Conservation (phyloP, 2,888 invertebrate genomes). For the Tupiocoris notatus region DNA sequence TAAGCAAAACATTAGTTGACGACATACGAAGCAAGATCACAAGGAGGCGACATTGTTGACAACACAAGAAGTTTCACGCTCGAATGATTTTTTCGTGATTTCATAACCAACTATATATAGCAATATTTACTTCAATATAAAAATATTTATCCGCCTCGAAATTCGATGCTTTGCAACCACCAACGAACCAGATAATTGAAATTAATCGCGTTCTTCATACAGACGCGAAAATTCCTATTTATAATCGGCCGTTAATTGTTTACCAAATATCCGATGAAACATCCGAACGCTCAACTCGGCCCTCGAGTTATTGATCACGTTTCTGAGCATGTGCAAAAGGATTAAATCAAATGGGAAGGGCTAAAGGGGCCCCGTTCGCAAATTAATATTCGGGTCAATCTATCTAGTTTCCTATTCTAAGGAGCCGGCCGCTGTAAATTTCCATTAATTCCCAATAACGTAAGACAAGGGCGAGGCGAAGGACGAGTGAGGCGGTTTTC, state of each 20-base stretch:
- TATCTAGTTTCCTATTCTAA: slow-evolving; percentile 41
- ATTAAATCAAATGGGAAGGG: slow-evolving; percentile 26
- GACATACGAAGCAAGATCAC: not conserved
- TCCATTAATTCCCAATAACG: slow-evolving; percentile 42
- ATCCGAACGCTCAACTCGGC: not conserved
- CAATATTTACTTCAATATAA: too few species aligned
- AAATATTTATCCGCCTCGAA: too few species aligned
- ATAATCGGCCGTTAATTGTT: too few species aligned
- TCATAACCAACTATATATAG: too few species aligned
- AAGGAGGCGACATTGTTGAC: not conserved
- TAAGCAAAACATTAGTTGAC: slow-evolving; percentile 28
- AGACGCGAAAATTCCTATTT: too few species aligned
- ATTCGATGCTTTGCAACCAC: too few species aligned
- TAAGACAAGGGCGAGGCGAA: slow-evolving; percentile 24
- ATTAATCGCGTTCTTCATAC: too few species aligned
- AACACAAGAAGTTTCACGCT: too few species aligned
- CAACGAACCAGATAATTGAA: too few species aligned
- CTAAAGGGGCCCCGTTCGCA: slow-evolving; percentile 15
- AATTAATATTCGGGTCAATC: slow-evolving; percentile 42
- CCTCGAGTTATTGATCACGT: slow-evolving; percentile 16
- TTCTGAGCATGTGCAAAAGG: slow-evolving; percentile 37
- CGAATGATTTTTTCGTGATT: too few species aligned
- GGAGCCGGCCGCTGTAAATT: slow-evolving; percentile 40
- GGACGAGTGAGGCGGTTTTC: slow-evolving; percentile 18
- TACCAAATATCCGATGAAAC: not conserved